Base-by-base conservation (phyloP, 2,888 invertebrate genomes). In the Drosophila lutescens region DNA sequence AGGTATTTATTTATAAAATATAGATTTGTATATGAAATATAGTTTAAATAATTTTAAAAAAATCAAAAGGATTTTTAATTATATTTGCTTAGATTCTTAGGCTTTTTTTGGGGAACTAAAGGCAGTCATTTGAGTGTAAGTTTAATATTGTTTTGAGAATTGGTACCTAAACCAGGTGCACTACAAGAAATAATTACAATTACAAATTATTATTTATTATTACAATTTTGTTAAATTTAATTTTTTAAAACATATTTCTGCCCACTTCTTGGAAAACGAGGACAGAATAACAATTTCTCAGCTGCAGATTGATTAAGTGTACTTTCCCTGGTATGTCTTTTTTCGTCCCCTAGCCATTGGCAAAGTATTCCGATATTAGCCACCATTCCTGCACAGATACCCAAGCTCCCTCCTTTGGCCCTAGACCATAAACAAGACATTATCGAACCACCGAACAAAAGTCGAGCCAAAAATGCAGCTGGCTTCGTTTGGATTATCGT, bases 401-500 rank as follows among this genome's bases (percentile, higher is more conserved):
- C 46, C 6, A 2, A 15, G 47, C 34, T 10, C 20, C 41, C 43
- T 10, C 26, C 12, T 23, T 20, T 38, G 23, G 34, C 63, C 63
- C 6, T 7, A 23, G 30, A 44, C 56, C 66, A 76, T 79, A 82
- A 86, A 79, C 76, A 69, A 77, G 77, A 66, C 68, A 86, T 77
- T 81, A 81, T 86, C 80, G 65, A 65, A 63, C 54, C 63, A 75
- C 68, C 47, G 70, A 38, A 76, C 71, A 71, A 76, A 82, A 77
- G 60, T 57, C 61, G 53, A 49, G 40, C 51, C 68, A 58, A 67
- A 80, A 77, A 58, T 78, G 82, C 79, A 83, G 82, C 71, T 83
- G 86, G 63, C 74, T 69, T 38, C 56, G 62, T 32, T 65, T 44
- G 88, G 81, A 85, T 85, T 86, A 85, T 85, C 85, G 78, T 78